phyloP scores from a whole-genome alignment of 30 jellyfish, hydroid and myxozoan species.

The Phacellophora camtschatica region DNA sequence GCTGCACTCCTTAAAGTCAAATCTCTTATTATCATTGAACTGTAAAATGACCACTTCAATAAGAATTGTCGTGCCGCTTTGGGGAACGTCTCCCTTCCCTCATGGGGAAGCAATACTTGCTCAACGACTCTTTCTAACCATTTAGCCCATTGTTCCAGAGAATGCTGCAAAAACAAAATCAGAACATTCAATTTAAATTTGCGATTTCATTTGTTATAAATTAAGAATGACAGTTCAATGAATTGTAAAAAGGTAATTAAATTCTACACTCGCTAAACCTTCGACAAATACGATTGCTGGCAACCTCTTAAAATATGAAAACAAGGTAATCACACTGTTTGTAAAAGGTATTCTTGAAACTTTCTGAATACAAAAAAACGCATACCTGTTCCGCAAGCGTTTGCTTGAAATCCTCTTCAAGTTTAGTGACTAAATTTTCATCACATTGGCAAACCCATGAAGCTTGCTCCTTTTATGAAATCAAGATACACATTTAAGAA shows the following conservation, averaged over 20 bases:
- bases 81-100: conserved; percentile 82
- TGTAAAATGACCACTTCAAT: conserved; percentile 94
- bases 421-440: conserved; percentile 78
- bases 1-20: conserved; percentile 98
- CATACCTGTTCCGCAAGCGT: conserved; percentile 95
- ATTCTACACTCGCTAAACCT: too few relatives aligned
- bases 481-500: too few relatives aligned
- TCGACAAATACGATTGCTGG: too few relatives aligned
- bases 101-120: conserved; percentile 87
- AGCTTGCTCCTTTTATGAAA: conserved; percentile 98
- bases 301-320: too few relatives aligned
- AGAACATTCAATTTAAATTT: too few relatives aligned
- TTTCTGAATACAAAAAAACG: too few relatives aligned
- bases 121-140: conserved; percentile 95
- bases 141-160: conserved; percentile 98
- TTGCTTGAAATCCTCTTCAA: conserved; percentile 88
- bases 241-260: too few relatives aligned
- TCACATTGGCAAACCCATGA: conserved; percentile 99
- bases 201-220: too few relatives aligned
- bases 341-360: too few relatives aligned
- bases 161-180: conserved; percentile 81
- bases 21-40: conserved; percentile 96
- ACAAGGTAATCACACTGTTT: too few relatives aligned
- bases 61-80: conserved; percentile 97
- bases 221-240: too few relatives aligned